Percentiles rank a stretch among this genome's conserved stretches.
Evolutionary conservation across 2,888 invertebrate genomes (phyloP).

Genomic region (Pelosia muscerda): DNA sequence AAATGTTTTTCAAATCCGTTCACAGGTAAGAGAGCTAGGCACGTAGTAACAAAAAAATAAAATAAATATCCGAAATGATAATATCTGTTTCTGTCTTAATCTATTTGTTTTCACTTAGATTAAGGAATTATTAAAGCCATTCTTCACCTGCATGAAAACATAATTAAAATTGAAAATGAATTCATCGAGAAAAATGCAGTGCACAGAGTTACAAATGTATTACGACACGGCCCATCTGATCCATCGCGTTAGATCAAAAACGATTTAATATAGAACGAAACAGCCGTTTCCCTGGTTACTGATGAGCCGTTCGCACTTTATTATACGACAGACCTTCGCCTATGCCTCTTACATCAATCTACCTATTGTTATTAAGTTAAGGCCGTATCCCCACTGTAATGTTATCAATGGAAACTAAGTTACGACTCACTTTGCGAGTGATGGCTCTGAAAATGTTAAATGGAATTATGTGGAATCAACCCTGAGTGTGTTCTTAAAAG

Average conservation of each 20-base stretch:
- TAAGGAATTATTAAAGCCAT: too few species aligned
- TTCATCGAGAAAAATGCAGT: too few species aligned
- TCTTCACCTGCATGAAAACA: too few species aligned
- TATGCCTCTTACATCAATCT: constrained; percentile 5
- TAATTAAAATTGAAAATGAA: too few species aligned
- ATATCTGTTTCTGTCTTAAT: too few species aligned
- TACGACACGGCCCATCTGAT: background rate
- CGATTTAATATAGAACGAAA: background rate
- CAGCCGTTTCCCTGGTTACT: background rate
- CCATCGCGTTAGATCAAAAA: background rate
- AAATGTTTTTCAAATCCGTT: too few species aligned
- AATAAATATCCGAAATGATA: too few species aligned
- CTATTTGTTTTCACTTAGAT: too few species aligned
- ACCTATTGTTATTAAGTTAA: constrained; percentile 21
- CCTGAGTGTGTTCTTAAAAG: constrained; percentile 1
- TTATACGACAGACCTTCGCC: constrained; percentile 11
- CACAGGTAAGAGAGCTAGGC: too few species aligned
- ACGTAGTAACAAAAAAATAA: too few species aligned
- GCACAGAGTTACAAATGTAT: too few species aligned
- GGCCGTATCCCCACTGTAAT: constrained; percentile 26
- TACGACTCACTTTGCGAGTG: constrained; percentile 17
- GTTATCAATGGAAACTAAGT: constrained; percentile 33
- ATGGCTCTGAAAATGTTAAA: constrained; percentile 15
- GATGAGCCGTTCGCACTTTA: background rate
- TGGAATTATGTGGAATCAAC: constrained; percentile 6